A percentile compares a stretch with the other conserved stretches of the same genome.
Conservation (phyloP, 2,888 invertebrate species). For the Acrocyrtus sp. region DNA sequence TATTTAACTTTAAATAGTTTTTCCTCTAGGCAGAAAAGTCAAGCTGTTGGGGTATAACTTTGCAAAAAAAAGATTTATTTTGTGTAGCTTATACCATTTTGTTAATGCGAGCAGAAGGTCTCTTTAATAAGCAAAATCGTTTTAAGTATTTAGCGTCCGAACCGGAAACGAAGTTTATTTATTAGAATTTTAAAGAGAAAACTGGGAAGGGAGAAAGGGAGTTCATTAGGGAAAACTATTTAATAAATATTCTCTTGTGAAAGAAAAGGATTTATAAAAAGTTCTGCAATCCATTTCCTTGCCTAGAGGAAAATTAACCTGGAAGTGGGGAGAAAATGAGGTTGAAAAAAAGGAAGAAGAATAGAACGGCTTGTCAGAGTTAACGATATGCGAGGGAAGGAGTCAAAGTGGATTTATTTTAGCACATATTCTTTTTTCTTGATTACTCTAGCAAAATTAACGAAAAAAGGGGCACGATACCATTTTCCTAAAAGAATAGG, state of each 20-base stretch:
- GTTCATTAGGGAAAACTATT: constrained; percentile 28
- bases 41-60: neutral
- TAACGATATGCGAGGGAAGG: neutral
- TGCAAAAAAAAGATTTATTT: neutral
- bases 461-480: neutral
- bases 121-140: neutral
- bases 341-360: neutral
- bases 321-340: neutral
- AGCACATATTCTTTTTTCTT: neutral
- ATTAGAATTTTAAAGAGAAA: constrained; percentile 21
- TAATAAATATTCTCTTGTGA: neutral
- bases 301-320: neutral
- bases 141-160: neutral
- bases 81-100: neutral
- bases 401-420: neutral
- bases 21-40: neutral
- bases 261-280: neutral
- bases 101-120: no score
- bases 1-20: neutral
- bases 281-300: neutral
- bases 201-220: no score
- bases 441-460: neutral
- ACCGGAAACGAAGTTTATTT: constrained; percentile 31
- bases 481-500: neutral
- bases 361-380: neutral